These are phyloP conservation scores for Scolopax bukidnonensis DNA, from an alignment of 2,797 vertebrate genomes.

Conservation along the genomic window DNA sequence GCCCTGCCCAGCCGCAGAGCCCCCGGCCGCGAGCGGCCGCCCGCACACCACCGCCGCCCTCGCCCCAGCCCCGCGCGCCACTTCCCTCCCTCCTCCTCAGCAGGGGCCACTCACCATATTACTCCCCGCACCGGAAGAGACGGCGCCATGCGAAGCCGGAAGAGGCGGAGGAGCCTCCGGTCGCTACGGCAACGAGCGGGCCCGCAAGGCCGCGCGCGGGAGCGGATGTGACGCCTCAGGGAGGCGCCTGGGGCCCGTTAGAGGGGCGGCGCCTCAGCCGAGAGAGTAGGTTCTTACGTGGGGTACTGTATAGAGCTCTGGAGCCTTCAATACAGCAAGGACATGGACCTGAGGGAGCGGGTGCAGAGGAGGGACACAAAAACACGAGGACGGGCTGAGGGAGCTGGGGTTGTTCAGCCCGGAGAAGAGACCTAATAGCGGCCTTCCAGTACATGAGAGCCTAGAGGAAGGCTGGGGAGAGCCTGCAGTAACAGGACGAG, in stretches of 20 bases:
- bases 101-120: constrained; percentile 51
- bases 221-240: background rate
- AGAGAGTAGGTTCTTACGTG: too few relatives aligned
- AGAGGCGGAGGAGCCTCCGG: constrained; percentile 5
- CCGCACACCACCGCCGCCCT: background rate
- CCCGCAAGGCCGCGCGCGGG: background rate
- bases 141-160: constrained; percentile 56
- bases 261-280: background rate
- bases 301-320: too few relatives aligned
- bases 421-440: too few relatives aligned
- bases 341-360: too few relatives aligned
- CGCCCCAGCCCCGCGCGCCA: rapidly evolving
- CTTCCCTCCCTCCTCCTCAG: background rate
- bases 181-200: background rate
- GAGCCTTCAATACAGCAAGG: too few relatives aligned
- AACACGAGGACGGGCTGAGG: too few relatives aligned
- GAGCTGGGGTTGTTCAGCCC: too few relatives aligned
- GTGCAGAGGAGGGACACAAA: too few relatives aligned
- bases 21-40: rapidly evolving
- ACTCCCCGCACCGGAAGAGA: constrained; percentile 54
- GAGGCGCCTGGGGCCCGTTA: rapidly evolving
- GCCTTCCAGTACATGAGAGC: too few relatives aligned
- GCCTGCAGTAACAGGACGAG: too few relatives aligned
- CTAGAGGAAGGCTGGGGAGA: too few relatives aligned
- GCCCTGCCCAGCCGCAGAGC: background rate